Evolutionary conservation across 2,888 invertebrate species (phyloP).

Genomic region (Cepaea hortensis): DNA sequence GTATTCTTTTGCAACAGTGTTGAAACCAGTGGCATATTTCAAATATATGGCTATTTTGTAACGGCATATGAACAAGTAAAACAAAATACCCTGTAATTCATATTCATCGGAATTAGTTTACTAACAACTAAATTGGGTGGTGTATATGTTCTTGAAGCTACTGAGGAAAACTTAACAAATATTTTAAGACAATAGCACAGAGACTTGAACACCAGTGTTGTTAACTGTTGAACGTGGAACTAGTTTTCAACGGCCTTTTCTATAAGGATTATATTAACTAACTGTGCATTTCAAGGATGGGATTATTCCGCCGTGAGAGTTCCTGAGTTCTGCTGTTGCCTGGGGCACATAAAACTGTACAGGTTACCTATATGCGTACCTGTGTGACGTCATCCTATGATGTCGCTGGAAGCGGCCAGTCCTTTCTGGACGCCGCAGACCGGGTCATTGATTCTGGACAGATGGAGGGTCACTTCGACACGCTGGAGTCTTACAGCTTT

Average conservation of each 20-base stretch:
- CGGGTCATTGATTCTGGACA: conserved; percentile 32
- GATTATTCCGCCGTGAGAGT: not conserved
- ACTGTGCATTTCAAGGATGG: conserved; percentile 5
- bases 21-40: too few species aligned
- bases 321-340: not conserved
- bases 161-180: too few species aligned
- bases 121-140: too few species aligned
- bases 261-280: not conserved
- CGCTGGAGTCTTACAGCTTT: conserved; percentile 43
- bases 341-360: not conserved
- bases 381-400: conserved; percentile 29
- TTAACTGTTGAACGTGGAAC: not conserved
- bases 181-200: too few species aligned
- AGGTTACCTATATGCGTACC: conserved; percentile 20
- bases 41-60: too few species aligned
- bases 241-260: not conserved
- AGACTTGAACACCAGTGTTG: too few species aligned
- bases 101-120: too few species aligned
- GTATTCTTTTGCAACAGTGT: too few species aligned
- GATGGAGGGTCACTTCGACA: conserved; percentile 35
- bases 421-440: conserved; percentile 31
- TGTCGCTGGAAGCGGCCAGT: conserved; percentile 25
- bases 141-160: too few species aligned
- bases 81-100: too few species aligned
- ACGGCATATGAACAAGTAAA: too few species aligned